Base-by-base conservation (phyloP, 2,797 vertebrate species). In the Mastacembelus armatus region DNA sequence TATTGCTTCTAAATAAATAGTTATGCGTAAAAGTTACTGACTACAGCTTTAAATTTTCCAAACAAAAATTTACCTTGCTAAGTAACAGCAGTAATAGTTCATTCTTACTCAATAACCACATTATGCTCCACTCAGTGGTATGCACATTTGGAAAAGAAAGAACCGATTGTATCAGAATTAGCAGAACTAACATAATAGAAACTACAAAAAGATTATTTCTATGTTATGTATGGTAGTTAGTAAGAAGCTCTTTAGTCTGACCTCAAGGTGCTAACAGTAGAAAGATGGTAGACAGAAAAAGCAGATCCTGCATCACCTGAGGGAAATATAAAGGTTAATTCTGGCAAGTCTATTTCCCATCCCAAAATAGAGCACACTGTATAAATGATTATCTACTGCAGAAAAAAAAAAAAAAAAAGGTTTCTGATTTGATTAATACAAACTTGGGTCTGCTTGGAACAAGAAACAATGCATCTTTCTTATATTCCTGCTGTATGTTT, bases 321-420 rank as follows among this genome's bases (percentile, higher is more conserved):
- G 76, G 84, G 55, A 81, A 81, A 84, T 59, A 63, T 48, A 80
- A 89, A 86, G 80, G 82, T 87, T 85, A 77, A 85, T 86, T 84
- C 70, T 59, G 44, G 61, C 49, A 15, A 74, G 66, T 58, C 80
- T 44, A 78, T 80, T 88, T 84, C 75, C 70, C 58, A 64, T 81
- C 74, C 80, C 71, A 83, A 61, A 84, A 86, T 84, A 86, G 79
- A 84, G 54, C 66, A 12, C 57, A 50, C 55, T 74, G 72, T 59
- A 77, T 78, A 55, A 83, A 86, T 80, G 66, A 85, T 81, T 65
- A 83, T 83, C 84, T 76, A 60, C 66, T 55, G 62, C 36, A 21
- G 30, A 49, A 48, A 18, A 14, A 3, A 38, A 58, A 27, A 52
- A 60, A 49, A 64, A 61, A 54, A 60, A 60, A 54, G 4, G 6